Conservation (phyloP, 2,888 invertebrate genomes). For the Parascotia fuliginaria region DNA sequence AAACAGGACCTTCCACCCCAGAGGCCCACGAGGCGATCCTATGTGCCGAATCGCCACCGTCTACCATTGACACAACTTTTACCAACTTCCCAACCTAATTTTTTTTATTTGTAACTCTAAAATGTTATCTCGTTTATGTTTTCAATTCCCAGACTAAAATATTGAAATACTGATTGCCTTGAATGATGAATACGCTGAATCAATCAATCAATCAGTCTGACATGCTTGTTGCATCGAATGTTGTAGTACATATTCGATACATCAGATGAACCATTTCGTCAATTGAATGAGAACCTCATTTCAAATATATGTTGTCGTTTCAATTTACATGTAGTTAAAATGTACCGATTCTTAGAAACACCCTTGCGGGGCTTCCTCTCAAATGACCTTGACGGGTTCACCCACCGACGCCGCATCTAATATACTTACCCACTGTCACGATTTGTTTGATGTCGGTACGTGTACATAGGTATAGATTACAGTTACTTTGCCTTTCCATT, state of each 20-base stretch:
- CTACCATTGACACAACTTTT: slow-evolving; percentile 43
- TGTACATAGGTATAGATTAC: slow-evolving; percentile 27
- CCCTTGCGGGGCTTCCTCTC: slow-evolving; percentile 64
- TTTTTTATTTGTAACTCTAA: slow-evolving; percentile 21
- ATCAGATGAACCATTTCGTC: slow-evolving; percentile 13
- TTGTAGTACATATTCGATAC: too few species aligned
- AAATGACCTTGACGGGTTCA: slow-evolving; percentile 69
- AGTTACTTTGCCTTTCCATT: slow-evolving; percentile 38
- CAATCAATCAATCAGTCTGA: slow-evolving; percentile 26
- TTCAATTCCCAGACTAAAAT: slow-evolving; percentile 12
- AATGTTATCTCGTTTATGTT: slow-evolving; percentile 26
- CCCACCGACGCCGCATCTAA: slow-evolving; percentile 65
- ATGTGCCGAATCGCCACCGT: slow-evolving; percentile 68
- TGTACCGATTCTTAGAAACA: slow-evolving; percentile 62
- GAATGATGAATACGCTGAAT: slow-evolving; percentile 29
- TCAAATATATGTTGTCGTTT: slow-evolving; percentile 28
- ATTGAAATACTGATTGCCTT: slow-evolving; percentile 23
- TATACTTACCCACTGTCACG: slow-evolving; percentile 63
- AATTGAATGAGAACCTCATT: slow-evolving; percentile 14
- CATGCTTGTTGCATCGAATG: slow-evolving; percentile 13
- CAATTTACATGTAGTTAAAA: slow-evolving; percentile 43
- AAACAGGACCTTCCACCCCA: slow-evolving; percentile 83
- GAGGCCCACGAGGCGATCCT: slow-evolving; percentile 73
- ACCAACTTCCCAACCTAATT: slow-evolving; percentile 29
- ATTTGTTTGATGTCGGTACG: slow-evolving; percentile 50